Conservation (phyloP, 1,140 invertebrate species). For the Rhizoglyphus robini region DNA sequence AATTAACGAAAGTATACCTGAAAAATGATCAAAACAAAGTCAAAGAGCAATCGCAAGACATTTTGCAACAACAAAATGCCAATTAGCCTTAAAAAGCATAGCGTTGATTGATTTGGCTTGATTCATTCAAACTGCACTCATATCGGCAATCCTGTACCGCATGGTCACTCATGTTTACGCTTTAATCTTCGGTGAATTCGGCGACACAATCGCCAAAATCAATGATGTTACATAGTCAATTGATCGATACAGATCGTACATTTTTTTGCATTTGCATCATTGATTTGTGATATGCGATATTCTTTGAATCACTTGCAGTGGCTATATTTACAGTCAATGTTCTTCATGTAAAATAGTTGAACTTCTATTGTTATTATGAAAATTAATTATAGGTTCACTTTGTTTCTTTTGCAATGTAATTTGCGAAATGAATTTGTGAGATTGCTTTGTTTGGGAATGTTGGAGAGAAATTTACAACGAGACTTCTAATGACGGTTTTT, state of each 20-base stretch:
- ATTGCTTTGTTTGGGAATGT: constrained; percentile 56
- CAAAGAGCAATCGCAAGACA: not conserved
- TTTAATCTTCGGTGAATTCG: constrained; percentile 18
- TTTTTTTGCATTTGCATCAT: too few relatives aligned
- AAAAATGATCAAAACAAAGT: not conserved
- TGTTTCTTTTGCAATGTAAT: too few relatives aligned
- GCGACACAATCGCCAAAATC: not conserved
- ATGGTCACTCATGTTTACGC: constrained; percentile 18
- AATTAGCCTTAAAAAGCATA: not conserved
- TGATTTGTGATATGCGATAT: constrained; percentile 10
- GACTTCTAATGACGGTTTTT: constrained; percentile 51
- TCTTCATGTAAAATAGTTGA: not conserved
- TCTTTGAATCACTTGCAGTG: constrained; percentile 12
- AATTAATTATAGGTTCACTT: too few relatives aligned
- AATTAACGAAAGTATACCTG: not conserved
- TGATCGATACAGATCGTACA: too few relatives aligned
- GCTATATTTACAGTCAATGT: not conserved
- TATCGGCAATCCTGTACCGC: constrained; percentile 16
- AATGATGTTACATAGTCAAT: not conserved
- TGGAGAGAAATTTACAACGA: constrained; percentile 54
- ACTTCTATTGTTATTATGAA: too few relatives aligned
- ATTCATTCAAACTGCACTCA: not conserved
- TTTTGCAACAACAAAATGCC: too few relatives aligned
- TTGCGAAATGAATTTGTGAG: too few relatives aligned
- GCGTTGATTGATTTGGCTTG: not conserved